Conservation (phyloP, 2,888 invertebrate genomes). For the Silvanus unidentatus region DNA sequence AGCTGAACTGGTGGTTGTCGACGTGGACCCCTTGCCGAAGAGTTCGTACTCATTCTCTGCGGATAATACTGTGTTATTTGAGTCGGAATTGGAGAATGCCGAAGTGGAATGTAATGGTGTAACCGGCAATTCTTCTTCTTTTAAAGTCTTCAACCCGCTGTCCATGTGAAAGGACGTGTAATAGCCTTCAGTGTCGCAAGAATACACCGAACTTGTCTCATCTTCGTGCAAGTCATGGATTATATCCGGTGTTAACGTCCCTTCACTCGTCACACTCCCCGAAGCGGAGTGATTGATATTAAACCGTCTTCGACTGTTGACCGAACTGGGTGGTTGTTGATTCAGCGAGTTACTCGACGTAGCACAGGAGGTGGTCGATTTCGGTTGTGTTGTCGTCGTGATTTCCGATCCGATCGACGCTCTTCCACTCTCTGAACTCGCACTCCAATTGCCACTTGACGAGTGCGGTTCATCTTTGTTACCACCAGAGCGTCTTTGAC, state of each 20-base stretch:
- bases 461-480: constrained; percentile 79
- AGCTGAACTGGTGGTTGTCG: constrained; percentile 84
- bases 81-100: constrained; percentile 63
- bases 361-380: constrained; percentile 62
- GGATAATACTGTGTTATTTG: constrained; percentile 63
- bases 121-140: constrained; percentile 68
- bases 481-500: constrained; percentile 60
- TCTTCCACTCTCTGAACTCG: constrained; percentile 82
- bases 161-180: constrained; percentile 97
- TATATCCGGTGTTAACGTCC: constrained; percentile 77
- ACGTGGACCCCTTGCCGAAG: constrained; percentile 87
- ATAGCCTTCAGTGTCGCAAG: constrained; percentile 95
- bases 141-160: constrained; percentile 80
- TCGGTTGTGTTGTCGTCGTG: constrained; percentile 63
- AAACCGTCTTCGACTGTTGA: constrained; percentile 57
- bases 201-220: constrained; percentile 87
- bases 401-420: constrained; percentile 82
- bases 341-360: constrained; percentile 67
- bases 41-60: constrained; percentile 87
- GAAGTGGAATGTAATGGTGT: constrained; percentile 68
- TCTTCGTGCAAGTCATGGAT: constrained; percentile 77
- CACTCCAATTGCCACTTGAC: constrained; percentile 92
- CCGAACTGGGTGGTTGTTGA: constrained; percentile 60
- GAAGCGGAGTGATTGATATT: constrained; percentile 71
- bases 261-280: constrained; percentile 79